Evolutionary conservation across 2,797 vertebrate genomes (phyloP).

Genomic region (Megaceryle alcyon): DNA sequence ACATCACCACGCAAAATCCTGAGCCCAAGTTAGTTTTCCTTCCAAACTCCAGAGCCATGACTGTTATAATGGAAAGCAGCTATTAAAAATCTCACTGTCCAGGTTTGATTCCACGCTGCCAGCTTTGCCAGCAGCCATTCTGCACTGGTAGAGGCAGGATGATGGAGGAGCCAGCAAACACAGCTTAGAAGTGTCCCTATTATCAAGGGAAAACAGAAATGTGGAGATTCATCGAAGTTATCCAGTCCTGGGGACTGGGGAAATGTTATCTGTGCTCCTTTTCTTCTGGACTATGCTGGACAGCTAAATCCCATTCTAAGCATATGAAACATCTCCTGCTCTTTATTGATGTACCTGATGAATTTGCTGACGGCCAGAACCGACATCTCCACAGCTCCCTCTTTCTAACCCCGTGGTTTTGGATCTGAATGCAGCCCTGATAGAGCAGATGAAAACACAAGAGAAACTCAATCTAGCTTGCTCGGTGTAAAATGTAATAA

Average conservation of each 20-base stretch:
- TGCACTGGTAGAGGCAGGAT: neutral
- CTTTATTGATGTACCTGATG: neutral
- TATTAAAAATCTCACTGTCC: neutral
- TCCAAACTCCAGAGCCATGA: neutral
- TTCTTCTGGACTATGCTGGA: neutral
- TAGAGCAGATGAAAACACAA: neutral
- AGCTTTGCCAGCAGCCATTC: neutral
- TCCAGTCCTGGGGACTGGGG: neutral
- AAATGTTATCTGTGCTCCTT: neutral
- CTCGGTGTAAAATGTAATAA: neutral
- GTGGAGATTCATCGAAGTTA: neutral
- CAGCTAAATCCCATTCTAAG: slow-evolving; percentile 46
- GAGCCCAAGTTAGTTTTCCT: neutral
- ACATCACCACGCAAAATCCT: neutral
- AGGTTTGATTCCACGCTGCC: neutral
- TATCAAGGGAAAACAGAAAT: neutral
- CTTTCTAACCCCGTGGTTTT: neutral
- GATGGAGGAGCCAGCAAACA: neutral
- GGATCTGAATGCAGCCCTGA: neutral
- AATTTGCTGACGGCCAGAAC: neutral
- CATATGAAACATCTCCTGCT: slow-evolving; percentile 5
- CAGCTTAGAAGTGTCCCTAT: neutral
- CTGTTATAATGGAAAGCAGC: neutral
- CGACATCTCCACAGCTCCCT: neutral
- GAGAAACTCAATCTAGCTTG: neutral